Conservation (phyloP, 1,140 invertebrate species). For the Bacillus rossius region DNA sequence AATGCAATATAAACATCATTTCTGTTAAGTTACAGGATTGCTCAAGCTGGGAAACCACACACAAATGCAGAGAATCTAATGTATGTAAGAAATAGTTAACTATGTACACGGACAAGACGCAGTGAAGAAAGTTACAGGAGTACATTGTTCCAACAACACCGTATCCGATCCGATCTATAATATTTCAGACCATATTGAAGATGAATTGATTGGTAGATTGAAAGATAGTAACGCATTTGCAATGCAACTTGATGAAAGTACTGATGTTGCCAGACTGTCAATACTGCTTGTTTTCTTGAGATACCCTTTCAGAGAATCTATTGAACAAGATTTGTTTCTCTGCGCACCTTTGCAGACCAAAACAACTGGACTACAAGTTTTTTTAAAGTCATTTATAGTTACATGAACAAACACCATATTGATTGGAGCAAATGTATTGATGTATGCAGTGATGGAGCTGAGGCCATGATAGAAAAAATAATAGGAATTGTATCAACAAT, state of each 20-base stretch:
- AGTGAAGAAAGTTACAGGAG: too few relatives aligned
- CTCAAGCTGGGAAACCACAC: too few relatives aligned
- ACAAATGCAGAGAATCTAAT: too few relatives aligned
- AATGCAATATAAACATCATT: too few relatives aligned
- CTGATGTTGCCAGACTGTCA: neutral
- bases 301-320: neutral
- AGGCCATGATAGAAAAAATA: neutral
- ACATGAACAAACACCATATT: neutral
- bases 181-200: too few relatives aligned
- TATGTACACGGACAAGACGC: too few relatives aligned
- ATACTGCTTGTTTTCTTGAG: neutral
- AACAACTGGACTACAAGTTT: neutral
- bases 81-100: too few relatives aligned
- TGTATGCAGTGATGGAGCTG: neutral
- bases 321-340: neutral
- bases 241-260: neutral
- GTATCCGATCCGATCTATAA: too few relatives aligned
- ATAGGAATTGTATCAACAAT: neutral
- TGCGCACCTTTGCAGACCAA: neutral
- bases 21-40: too few relatives aligned
- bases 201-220: too few relatives aligned
- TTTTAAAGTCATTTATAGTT: neutral
- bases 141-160: too few relatives aligned
- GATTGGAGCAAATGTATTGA: neutral
- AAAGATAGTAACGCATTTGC: neutral